Evolutionary conservation across 2,797 vertebrate genomes (phyloP).

Genomic region (Toxotes lorentzi): DNA sequence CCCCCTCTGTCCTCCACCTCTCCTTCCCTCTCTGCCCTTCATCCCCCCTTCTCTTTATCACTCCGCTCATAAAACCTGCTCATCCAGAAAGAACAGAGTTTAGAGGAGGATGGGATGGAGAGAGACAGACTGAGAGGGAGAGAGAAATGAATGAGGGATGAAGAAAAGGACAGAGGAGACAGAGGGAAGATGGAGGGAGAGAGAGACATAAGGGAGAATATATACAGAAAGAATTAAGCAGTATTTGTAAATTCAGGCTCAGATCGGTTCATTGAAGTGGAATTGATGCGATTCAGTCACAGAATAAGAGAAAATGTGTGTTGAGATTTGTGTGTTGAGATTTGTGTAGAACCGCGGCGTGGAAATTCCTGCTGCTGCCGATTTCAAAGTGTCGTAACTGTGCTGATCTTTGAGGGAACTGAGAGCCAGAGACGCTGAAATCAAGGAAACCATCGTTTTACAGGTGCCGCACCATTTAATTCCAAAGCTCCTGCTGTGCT

Average conservation of each 20-base stretch:
- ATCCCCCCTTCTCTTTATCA: conserved; percentile 80
- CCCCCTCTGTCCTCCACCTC: conserved; percentile 75
- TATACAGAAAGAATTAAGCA: conserved; percentile 5
- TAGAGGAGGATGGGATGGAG: conserved; percentile 70
- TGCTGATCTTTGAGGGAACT: conserved; percentile 25
- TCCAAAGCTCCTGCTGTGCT: conserved; percentile 28
- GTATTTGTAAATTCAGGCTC: background rate
- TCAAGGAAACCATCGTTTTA: conserved; percentile 22
- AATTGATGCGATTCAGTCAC: background rate
- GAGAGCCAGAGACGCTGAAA: background rate
- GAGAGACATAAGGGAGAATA: background rate
- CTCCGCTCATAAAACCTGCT: conserved; percentile 79
- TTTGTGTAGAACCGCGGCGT: conserved; percentile 14
- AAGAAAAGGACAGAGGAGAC: conserved; percentile 10
- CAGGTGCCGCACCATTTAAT: conserved; percentile 45
- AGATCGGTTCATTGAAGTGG: background rate
- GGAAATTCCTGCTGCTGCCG: background rate
- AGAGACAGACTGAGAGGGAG: conserved; percentile 29
- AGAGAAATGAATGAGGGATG: conserved; percentile 51
- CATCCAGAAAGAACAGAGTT: conserved; percentile 81
- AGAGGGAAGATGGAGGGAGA: conserved; percentile 28
- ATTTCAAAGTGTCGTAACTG: conserved; percentile 4
- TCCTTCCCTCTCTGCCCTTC: conserved; percentile 80
- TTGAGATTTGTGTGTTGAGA: background rate
- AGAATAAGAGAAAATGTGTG: background rate